A percentile compares a stretch with the other conserved stretches of the same genome.
phyloP scores from a whole-genome alignment of 2,113 vertebrate species.

The Cepphus grylle region DNA sequence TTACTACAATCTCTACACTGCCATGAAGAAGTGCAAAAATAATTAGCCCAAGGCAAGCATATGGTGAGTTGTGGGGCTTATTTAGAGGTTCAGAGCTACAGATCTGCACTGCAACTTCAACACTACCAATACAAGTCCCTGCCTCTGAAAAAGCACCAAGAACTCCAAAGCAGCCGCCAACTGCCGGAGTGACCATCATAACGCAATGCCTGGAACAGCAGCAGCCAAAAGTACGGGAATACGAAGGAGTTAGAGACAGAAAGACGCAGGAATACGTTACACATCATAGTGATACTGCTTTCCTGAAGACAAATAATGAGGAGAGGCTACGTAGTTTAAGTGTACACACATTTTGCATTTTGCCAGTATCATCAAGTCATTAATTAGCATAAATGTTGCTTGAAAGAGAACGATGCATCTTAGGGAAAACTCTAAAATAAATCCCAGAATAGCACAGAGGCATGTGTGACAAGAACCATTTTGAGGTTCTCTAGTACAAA shows the following conservation, averaged over 20 bases:
- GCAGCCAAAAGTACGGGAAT: neutral
- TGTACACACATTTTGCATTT: neutral
- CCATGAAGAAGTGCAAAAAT: neutral
- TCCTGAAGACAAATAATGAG: neutral
- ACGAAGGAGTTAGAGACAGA: neutral
- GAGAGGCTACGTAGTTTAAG: neutral
- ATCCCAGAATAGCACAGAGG: neutral
- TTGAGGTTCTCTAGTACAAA: neutral
- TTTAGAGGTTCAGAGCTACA: neutral
- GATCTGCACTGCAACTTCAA: neutral
- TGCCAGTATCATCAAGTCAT: neutral
- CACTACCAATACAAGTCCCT: neutral
- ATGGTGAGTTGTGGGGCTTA: neutral
- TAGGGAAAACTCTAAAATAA: neutral
- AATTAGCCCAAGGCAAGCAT: neutral
- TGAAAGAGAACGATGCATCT: neutral
- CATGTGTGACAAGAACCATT: neutral
- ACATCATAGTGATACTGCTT: neutral
- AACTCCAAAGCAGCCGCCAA: neutral
- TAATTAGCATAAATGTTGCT: neutral
- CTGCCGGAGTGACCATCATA: neutral
- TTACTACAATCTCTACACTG: neutral
- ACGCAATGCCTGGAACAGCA: neutral
- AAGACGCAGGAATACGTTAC: neutral
- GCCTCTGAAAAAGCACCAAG: neutral